Conservation (phyloP, 2,113 vertebrate genomes). For the Gavia stellata region DNA sequence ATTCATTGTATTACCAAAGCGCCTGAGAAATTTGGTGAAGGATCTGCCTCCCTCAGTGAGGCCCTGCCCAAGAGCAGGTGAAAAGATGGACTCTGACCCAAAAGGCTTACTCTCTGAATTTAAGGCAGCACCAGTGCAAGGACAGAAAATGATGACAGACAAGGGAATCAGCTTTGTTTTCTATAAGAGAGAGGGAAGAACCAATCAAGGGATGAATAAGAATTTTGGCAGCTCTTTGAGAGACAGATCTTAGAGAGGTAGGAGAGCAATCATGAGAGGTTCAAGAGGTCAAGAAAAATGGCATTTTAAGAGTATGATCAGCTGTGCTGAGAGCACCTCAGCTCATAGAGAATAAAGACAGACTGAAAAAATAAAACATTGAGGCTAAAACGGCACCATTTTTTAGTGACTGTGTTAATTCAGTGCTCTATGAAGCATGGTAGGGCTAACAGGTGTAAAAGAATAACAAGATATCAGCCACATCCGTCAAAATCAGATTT, state of each 20-base stretch:
- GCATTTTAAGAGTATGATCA: not conserved
- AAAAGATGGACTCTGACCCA: not conserved
- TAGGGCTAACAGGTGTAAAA: not conserved
- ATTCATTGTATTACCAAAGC: not conserved
- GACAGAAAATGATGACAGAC: not conserved
- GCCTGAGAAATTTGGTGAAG: not conserved
- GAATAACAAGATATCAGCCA: not conserved
- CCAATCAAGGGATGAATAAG: not conserved
- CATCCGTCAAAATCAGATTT: not conserved
- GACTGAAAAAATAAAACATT: not conserved
- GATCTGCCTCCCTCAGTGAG: rapidly evolving
- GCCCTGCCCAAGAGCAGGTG: rapidly evolving
- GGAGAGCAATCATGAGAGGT: not conserved
- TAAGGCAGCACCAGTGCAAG: not conserved
- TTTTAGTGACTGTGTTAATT: not conserved
- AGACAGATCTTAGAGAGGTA: not conserved
- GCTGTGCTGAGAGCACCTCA: not conserved
- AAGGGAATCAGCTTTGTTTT: not conserved
- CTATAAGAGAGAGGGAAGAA: not conserved
- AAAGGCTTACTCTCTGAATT: not conserved
- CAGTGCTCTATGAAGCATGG: not conserved
- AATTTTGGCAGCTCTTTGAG: not conserved
- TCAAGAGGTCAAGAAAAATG: not conserved
- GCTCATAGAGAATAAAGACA: not conserved
- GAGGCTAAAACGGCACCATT: not conserved